Conservation (phyloP, 2,797 vertebrate genomes). For the Esox lucius region DNA sequence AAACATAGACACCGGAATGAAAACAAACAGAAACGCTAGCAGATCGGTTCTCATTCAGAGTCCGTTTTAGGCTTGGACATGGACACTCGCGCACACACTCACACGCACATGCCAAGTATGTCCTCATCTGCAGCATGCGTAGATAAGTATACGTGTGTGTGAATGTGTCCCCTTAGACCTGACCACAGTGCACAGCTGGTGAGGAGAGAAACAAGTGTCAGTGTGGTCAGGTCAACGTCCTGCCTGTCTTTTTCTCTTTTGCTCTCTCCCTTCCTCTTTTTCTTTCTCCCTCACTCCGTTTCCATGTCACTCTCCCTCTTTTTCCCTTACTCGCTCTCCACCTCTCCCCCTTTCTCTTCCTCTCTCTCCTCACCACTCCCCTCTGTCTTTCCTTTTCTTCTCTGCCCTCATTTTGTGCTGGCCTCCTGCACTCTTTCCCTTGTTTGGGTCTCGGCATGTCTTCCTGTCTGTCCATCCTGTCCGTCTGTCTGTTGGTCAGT, state of each 20-base stretch:
- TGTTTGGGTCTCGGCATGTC: not conserved
- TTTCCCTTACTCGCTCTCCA: constrained; percentile 5
- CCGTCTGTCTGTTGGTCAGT: constrained; percentile 47
- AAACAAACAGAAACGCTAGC: constrained; percentile 61
- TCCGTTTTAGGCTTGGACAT: constrained; percentile 45
- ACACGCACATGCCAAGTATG: constrained; percentile 69
- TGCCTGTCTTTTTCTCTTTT: constrained; percentile 44
- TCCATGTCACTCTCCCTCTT: not conserved
- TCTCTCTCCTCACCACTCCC: not conserved
- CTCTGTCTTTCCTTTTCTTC: not conserved
- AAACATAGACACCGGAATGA: constrained; percentile 53
- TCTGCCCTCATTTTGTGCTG: not conserved
- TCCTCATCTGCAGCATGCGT: constrained; percentile 72
- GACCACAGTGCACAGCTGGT: constrained; percentile 75
- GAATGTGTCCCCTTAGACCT: constrained; percentile 59
- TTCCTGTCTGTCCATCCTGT: not conserved
- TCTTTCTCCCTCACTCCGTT: not conserved
- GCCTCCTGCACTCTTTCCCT: not conserved
- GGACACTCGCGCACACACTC: constrained; percentile 12
- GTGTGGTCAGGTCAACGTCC: constrained; percentile 74
- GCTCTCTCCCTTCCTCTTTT: constrained; percentile 38
- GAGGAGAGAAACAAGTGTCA: constrained; percentile 68
- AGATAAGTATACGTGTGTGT: constrained; percentile 72
- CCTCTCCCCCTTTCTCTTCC: not conserved
- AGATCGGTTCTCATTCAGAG: constrained; percentile 48